Evolutionary conservation across 2,797 vertebrate species (phyloP).

Genomic region (Anniella stebbinsi): DNA sequence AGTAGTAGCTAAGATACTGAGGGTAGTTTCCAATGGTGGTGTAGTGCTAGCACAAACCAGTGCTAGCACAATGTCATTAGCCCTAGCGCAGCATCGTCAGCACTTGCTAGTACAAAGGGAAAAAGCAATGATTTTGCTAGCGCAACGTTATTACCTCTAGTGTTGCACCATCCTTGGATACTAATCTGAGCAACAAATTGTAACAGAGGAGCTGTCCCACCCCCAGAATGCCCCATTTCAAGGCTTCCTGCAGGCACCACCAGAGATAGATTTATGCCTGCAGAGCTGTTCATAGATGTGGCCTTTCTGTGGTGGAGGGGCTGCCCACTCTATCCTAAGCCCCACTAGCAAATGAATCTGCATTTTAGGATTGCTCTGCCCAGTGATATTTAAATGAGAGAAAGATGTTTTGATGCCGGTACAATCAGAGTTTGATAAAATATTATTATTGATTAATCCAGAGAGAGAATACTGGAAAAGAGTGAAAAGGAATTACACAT

Average conservation of each 20-base stretch:
- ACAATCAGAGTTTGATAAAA: not conserved
- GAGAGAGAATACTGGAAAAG: not conserved
- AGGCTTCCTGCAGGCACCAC: not conserved
- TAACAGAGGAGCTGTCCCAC: not conserved
- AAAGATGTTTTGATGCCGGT: not conserved
- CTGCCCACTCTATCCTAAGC: not conserved
- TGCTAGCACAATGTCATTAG: no score
- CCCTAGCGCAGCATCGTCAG: no score
- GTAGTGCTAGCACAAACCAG: no score
- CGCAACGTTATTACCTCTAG: no score
- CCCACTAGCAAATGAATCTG: not conserved
- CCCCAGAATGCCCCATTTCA: not conserved
- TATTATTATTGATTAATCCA: not conserved
- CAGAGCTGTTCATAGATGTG: not conserved
- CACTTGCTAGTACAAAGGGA: no score
- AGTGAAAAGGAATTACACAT: not conserved
- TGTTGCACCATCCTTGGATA: no score
- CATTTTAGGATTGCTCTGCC: not conserved
- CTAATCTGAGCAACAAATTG: not conserved
- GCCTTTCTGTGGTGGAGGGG: not conserved
- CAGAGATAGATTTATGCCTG: not conserved
- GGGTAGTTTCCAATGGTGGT: no score
- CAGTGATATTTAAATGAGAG: not conserved
- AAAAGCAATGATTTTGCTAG: no score
- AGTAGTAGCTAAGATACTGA: no score